Conservation (phyloP, 2,888 invertebrate genomes). For the Panzeria rudis region DNA sequence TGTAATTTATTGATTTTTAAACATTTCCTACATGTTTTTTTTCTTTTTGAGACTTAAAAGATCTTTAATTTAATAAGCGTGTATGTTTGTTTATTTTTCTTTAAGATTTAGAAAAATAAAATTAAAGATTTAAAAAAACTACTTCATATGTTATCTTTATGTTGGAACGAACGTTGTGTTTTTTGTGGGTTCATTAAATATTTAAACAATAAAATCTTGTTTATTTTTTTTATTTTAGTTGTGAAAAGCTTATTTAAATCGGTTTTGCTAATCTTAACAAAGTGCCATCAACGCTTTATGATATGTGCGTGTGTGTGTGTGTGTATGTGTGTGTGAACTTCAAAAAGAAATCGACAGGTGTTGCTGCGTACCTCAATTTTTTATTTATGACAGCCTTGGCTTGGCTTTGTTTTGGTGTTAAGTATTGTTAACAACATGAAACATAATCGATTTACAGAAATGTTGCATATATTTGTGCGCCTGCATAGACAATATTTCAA, state of each 20-base stretch:
- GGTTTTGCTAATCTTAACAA: slow-evolving; percentile 44
- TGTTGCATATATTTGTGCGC: neutral
- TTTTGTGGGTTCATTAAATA: slow-evolving; percentile 49
- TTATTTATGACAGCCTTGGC: slow-evolving; percentile 23
- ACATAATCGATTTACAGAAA: neutral
- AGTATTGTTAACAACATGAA: slow-evolving; percentile 17
- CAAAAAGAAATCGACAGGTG: slow-evolving; percentile 52
- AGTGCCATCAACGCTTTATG: slow-evolving; percentile 15
- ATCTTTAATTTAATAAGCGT: slow-evolving; percentile 16
- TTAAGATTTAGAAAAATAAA: slow-evolving; percentile 12
- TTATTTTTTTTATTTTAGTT: slow-evolving; percentile 33
- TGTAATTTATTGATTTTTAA: slow-evolving; percentile 71
- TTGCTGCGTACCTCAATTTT: slow-evolving; percentile 16
- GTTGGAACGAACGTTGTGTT: neutral
- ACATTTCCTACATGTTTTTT: slow-evolving; percentile 68
- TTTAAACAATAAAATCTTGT: slow-evolving; percentile 57
- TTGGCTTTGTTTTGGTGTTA: neutral
- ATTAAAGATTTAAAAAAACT: neutral
- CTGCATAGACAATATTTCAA: neutral
- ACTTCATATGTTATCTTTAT: neutral
- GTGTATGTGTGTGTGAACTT: slow-evolving; percentile 1
- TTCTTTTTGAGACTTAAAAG: slow-evolving; percentile 20
- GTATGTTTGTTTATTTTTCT: neutral
- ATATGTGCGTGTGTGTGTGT: slow-evolving; percentile 16
- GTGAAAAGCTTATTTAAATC: slow-evolving; percentile 53